A percentile compares a stretch with the other conserved stretches of the same genome.
phyloP scores from a whole-genome alignment of 1,140 invertebrate species.

The Saccostrea glomerata region DNA sequence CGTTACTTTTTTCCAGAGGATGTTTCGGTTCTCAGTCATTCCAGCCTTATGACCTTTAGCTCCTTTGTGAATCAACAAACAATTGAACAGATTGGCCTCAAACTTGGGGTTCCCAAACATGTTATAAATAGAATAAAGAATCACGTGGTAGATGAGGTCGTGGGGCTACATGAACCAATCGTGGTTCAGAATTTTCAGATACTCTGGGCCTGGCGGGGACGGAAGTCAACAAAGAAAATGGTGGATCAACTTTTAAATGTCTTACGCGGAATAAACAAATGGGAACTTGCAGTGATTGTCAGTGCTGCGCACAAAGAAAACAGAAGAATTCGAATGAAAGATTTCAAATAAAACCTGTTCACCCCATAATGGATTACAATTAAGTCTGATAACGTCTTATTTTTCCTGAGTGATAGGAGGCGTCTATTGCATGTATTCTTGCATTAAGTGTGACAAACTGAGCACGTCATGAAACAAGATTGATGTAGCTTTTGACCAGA shows the following conservation, averaged over 20 bases:
- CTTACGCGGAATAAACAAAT: background rate
- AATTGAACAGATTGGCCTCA: background rate
- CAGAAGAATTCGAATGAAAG: background rate
- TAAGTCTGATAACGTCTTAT: too few species aligned
- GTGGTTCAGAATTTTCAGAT: constrained; percentile 28
- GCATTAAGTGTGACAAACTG: too few species aligned
- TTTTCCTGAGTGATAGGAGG: too few species aligned
- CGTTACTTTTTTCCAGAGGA: constrained; percentile 4
- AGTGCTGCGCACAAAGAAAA: constrained; percentile 7
- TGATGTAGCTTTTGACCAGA: too few species aligned
- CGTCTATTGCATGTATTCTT: too few species aligned
- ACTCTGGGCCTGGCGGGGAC: constrained; percentile 7
- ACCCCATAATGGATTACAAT: too few species aligned
- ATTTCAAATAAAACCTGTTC: background rate
- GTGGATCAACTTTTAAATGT: background rate
- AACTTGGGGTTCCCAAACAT: background rate
- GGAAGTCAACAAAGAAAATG: constrained; percentile 5
- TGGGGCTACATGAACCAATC: background rate
- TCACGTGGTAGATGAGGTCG: background rate
- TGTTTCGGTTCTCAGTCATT: constrained; percentile 14
- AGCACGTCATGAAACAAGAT: too few species aligned
- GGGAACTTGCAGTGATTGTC: constrained; percentile 11
- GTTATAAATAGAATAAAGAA: constrained; percentile 6
- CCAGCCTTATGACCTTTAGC: background rate
- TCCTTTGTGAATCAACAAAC: constrained; percentile 22